These are phyloP conservation scores for Epinephelus malabaricus DNA, from an alignment of 2,797 vertebrate genomes.

Conservation along the genomic window DNA sequence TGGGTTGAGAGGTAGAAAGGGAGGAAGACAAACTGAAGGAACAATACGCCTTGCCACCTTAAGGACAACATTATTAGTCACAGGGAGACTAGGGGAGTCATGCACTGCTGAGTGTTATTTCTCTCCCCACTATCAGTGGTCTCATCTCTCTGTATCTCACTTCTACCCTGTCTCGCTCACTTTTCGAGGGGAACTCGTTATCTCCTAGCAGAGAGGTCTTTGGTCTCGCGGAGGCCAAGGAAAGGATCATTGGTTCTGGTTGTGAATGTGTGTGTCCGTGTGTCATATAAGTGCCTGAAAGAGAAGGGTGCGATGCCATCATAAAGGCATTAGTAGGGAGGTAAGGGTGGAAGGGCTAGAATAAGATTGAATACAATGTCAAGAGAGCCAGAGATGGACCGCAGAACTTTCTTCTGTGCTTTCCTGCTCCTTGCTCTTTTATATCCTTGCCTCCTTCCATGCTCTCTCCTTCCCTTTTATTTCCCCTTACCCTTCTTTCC, in stretches of 20 bases:
- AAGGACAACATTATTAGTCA: conserved; percentile 80
- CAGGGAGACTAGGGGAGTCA: conserved; percentile 58
- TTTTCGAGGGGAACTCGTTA: conserved; percentile 67
- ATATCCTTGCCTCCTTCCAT: conserved; percentile 6
- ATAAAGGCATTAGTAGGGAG: conserved; percentile 51
- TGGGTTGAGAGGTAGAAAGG: conserved; percentile 15
- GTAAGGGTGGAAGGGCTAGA: conserved; percentile 21
- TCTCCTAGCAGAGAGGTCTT: conserved; percentile 66
- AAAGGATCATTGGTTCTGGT: conserved; percentile 67
- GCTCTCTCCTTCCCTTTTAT: neutral
- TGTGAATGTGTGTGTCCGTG: conserved; percentile 26
- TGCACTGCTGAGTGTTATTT: conserved; percentile 63
- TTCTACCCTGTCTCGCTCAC: conserved; percentile 53
- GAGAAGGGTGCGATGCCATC: conserved; percentile 44
- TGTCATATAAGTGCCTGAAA: conserved; percentile 46
- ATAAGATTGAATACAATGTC: conserved; percentile 52
- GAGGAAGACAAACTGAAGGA: conserved; percentile 49
- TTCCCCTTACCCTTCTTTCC: neutral
- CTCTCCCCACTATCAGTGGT: conserved; percentile 61
- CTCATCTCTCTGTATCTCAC: conserved; percentile 75
- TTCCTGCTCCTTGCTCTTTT: neutral
- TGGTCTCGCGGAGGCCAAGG: conserved; percentile 61
- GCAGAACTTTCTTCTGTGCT: neutral
- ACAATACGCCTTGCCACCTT: conserved; percentile 61
- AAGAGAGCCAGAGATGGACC: conserved; percentile 44